Evolutionary conservation across 2,113 vertebrate species (phyloP), one percentile per base, ranked within the genome.

Genomic region (Enhydra lutris): DNA sequence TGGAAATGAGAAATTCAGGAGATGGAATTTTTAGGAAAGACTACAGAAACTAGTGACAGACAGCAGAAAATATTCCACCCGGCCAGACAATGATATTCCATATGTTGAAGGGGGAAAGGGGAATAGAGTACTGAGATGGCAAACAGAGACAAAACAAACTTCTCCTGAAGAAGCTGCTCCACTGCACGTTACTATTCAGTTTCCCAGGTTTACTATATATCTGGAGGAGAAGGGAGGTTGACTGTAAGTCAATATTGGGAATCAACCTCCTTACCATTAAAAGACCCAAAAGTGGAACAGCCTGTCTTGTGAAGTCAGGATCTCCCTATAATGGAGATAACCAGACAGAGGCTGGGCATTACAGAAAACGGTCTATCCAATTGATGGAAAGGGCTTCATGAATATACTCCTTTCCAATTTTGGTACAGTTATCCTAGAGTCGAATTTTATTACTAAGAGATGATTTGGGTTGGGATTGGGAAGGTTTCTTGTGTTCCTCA

Each of bases 11-110:
- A 91, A 95, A 88, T 61, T 96, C 61, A 84, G 23, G 24, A 52
- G 42, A 82, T 17, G 7, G 14, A 55, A 74, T 52, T 79, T 42
- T 90, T 61, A 55, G 87, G n/a, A 47, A 96, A 91, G 21, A 76
- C 31, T 84, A 78, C 14, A 95, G 79, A 79, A 98, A 86, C 26
- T 76, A 95, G 57, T 65, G 39, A 95, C 83, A 8, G 39, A 94
- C 79, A 11, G 20, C 63, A 97, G 82, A 93, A 59, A 18, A 96
- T 84, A 74, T 26, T 11, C 74, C 18, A 89, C 2, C 18, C n/a
- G 61, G n/a, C n/a, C 23, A 79, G 11, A 88, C 20, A 80, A 73
- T 39, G 17, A 76, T 84, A 97, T 65, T 88, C 7, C 31, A 47
- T 61, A 90, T 89, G 15, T 65, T 65, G 13, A 88, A 23, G 36